Percentiles rank a stretch among this genome's conserved stretches.
Conservation (phyloP, 2,113 vertebrate genomes). For the Proteles cristata region DNA sequence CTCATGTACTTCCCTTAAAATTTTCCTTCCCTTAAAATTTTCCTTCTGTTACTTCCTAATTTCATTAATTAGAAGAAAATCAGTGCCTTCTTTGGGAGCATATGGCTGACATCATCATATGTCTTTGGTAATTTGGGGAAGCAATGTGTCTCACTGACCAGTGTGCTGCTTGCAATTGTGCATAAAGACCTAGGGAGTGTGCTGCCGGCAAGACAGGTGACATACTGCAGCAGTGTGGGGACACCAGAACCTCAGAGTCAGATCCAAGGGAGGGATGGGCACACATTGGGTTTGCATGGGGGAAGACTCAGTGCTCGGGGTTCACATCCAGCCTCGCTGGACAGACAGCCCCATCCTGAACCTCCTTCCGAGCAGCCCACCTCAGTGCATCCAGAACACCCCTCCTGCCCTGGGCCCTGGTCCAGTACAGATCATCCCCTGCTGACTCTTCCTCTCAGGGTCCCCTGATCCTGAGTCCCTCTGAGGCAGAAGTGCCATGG, state of each 20-base stretch:
- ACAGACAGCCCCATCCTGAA: not conserved
- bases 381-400: not conserved
- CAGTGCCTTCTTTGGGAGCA: not conserved
- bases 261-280: too few relatives aligned
- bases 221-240: too few relatives aligned
- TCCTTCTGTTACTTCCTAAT: not conserved
- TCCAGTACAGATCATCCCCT: too few relatives aligned
- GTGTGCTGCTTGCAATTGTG: not conserved
- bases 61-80: not conserved
- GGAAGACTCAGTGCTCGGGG: too few relatives aligned
- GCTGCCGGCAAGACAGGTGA: too few relatives aligned
- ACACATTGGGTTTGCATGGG: too few relatives aligned
- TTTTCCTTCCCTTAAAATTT: not conserved
- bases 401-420: too few relatives aligned
- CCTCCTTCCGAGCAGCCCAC: not conserved
- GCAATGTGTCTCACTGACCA: not conserved
- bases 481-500: not conserved
- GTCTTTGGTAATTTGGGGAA: not conserved
- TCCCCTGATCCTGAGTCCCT: not conserved
- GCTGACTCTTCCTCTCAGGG: not conserved
- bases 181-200: not conserved
- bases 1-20: not conserved
- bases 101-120: not conserved
- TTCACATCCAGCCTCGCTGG: not conserved
- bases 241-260: too few relatives aligned